phyloP scores from a whole-genome alignment of 2,113 vertebrate species.

The Lepus europaeus region DNA sequence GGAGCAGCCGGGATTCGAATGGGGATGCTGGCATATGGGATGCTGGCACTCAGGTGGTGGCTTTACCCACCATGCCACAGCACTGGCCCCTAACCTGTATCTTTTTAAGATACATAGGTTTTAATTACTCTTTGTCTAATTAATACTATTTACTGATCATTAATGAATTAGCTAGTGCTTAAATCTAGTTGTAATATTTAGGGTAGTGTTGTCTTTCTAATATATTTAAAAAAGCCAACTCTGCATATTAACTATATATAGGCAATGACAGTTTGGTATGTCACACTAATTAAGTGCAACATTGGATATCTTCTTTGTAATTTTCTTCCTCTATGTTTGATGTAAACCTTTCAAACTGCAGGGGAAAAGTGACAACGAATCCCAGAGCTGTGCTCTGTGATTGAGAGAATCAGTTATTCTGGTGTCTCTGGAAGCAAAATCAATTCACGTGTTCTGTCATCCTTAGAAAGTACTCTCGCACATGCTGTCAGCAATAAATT shows the following conservation, averaged over 20 bases:
- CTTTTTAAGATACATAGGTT: background rate
- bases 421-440: slow-evolving; percentile 85
- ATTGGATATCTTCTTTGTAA: slow-evolving; percentile 77
- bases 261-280: slow-evolving; percentile 34
- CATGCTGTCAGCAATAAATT: slow-evolving; percentile 81
- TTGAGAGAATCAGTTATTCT: slow-evolving; percentile 85
- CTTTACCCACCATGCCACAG: too few species aligned
- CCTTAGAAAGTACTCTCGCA: slow-evolving; percentile 80
- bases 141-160: background rate
- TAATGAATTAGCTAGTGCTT: background rate
- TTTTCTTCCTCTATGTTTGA: slow-evolving; percentile 79
- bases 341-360: slow-evolving; percentile 80
- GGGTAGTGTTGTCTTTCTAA: background rate
- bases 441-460: slow-evolving; percentile 86
- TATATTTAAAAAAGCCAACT: slow-evolving; percentile 19
- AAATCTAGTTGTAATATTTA: background rate
- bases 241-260: slow-evolving; percentile 52
- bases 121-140: background rate
- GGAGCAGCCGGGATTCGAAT: too few species aligned
- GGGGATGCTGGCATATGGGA: too few species aligned
- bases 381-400: slow-evolving; percentile 63
- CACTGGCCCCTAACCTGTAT: background rate
- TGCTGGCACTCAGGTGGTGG: too few species aligned
- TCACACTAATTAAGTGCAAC: slow-evolving; percentile 81
- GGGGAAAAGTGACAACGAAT: slow-evolving; percentile 77